phyloP scores from a whole-genome alignment of 2,113 vertebrate species.

The Passer montanus region DNA sequence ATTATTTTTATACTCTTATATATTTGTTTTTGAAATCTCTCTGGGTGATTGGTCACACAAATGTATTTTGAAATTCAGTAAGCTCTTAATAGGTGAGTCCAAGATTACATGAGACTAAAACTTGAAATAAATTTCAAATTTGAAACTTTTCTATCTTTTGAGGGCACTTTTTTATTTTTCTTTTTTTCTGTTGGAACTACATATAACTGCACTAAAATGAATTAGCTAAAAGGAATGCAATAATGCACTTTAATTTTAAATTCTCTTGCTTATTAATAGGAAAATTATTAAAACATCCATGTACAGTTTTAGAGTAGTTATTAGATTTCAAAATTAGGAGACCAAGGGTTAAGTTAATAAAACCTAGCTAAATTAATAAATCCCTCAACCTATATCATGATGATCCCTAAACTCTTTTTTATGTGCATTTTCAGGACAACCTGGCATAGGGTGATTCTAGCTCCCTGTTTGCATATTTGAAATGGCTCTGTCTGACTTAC shows the following conservation, averaged over 20 bases:
- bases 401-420: neutral
- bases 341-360: neutral
- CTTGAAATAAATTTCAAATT: neutral
- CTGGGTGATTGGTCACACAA: neutral
- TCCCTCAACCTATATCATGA: neutral
- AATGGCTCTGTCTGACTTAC: neutral
- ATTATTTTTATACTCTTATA: neutral
- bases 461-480: neutral
- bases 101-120: neutral
- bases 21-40: neutral
- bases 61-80: neutral
- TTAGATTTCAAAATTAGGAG: neutral
- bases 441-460: neutral
- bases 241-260: neutral
- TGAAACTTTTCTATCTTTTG: neutral
- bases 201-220: neutral
- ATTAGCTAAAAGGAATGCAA: neutral
- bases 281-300: neutral
- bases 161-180: fast-evolving
- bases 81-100: neutral
- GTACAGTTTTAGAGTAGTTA: neutral
- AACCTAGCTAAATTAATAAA: neutral
- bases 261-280: neutral
- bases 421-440: neutral
- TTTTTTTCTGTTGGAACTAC: neutral